These are phyloP conservation scores for Dione vanillae DNA, from an alignment of 2,888 invertebrate species.

Conservation along the genomic window DNA sequence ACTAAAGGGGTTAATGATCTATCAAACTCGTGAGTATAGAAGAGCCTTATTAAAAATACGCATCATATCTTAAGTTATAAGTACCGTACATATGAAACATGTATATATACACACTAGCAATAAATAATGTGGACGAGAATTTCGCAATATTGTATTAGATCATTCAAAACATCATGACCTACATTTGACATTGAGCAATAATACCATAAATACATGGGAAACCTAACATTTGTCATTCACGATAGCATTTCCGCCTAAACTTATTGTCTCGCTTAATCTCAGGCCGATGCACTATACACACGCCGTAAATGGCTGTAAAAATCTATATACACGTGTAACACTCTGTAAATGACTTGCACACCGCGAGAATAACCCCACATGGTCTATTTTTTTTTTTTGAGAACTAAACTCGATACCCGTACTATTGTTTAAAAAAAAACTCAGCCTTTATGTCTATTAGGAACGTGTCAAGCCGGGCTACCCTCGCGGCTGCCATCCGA, in stretches of 20 bases:
- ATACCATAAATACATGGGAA: slow-evolving; percentile 3
- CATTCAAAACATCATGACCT: not conserved
- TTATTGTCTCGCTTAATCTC: slow-evolving; percentile 71
- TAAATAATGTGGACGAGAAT: too few species aligned
- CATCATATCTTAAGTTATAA: too few species aligned
- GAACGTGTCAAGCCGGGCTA: slow-evolving; percentile 74
- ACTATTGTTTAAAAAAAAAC: slow-evolving; percentile 70
- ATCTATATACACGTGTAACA: slow-evolving; percentile 58
- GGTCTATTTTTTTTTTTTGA: slow-evolving; percentile 53
- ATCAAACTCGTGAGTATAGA: too few species aligned
- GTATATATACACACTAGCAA: too few species aligned
- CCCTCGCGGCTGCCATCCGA: slow-evolving; percentile 61
- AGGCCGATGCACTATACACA: slow-evolving; percentile 66
- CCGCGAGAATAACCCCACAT: slow-evolving; percentile 69
- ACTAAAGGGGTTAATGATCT: too few species aligned
- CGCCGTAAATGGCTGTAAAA: slow-evolving; percentile 56
- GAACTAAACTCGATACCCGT: slow-evolving; percentile 68
- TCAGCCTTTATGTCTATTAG: slow-evolving; percentile 82
- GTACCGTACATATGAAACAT: too few species aligned
- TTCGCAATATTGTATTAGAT: not conserved
- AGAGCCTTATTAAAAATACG: too few species aligned
- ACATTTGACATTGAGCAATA: not conserved
- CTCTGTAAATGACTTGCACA: slow-evolving; percentile 39
- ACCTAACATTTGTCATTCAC: not conserved
- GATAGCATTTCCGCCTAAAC: slow-evolving; percentile 32